Conservation (phyloP, 1,140 invertebrate genomes). For the Artemia franciscana region DNA sequence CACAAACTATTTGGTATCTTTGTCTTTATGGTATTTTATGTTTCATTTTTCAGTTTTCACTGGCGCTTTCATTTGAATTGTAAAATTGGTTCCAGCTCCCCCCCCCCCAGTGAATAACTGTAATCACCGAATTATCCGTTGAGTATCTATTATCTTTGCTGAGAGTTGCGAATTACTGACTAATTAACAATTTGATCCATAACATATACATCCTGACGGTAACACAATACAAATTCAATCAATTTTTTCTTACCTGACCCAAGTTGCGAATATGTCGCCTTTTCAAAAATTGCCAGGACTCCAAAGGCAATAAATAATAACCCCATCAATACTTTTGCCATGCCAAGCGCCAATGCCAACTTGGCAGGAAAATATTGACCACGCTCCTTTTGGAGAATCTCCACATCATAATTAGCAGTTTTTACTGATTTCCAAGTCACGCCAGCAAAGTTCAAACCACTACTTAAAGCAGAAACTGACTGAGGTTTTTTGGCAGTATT, state of each 20-base stretch:
- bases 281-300: slow-evolving; percentile 9
- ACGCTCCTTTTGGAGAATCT: background rate
- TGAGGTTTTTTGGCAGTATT: background rate
- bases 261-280: slow-evolving; percentile 11
- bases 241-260: slow-evolving; percentile 13
- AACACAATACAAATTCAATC: too few species aligned
- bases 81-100: too few species aligned
- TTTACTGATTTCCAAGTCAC: background rate
- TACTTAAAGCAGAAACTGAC: background rate
- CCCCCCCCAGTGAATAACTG: too few species aligned
- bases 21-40: too few species aligned
- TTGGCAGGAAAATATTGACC: slow-evolving; percentile 13
- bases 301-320: slow-evolving; percentile 12
- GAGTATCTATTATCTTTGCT: too few species aligned
- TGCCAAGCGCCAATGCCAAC: slow-evolving; percentile 12
- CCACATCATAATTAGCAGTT: background rate
- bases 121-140: too few species aligned
- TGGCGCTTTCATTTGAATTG: too few species aligned
- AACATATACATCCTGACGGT: too few species aligned
- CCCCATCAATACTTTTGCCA: slow-evolving; percentile 13
- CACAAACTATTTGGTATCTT: too few species aligned
- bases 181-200: too few species aligned
- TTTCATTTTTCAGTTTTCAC: too few species aligned
- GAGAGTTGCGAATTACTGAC: too few species aligned
- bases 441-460: background rate